Evolutionary conservation across 1,140 invertebrate genomes (phyloP), one percentile per base, ranked within the genome.

Genomic region (Drosophila sp.): DNA sequence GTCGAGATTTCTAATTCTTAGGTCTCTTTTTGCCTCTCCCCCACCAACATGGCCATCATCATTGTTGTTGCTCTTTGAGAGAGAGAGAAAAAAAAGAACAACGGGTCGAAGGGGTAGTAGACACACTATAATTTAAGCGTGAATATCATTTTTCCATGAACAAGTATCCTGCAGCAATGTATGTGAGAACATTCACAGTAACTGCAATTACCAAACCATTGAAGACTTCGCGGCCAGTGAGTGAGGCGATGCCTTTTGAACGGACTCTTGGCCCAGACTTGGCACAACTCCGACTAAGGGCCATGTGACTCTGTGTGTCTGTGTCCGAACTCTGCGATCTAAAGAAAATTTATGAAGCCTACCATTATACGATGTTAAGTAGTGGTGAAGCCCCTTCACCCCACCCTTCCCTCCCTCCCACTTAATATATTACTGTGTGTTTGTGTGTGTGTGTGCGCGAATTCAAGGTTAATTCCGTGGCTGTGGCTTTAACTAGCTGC

Each of bases 81-180:
- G 17, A 17, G 17, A 17, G 17, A 17, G 17, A 17, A 17, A 17
- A 17, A 17, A 17, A 17, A 17, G 69, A 71, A 56, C 67, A 77
- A 74, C 70, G 74, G 50, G 62, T 76, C 72, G 33, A 68, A 71
- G 79, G 29, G 81, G 76, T 50, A 69, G 76, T 50, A 66, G 72
- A 84, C 81, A 81, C 77, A 90, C 84, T 90, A 89, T 89, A 89
- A 89, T 90, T 89, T 90, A 75, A 90, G 84, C 85, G 85, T 90
- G 84, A 89, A 89, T 89, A 89, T 89, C 78, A 89, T 89, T 90
- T 89, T 89, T 89, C 85, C 85, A 89, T 90, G 85, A 89, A 89
- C 85, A 89, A 89, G 78, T 89, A 90, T 85, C 85, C 85, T 89
- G 81, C 63, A 90, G 85, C 80, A 85, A 79, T 90, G 81, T 63